A percentile compares a stretch with the other conserved stretches of the same genome.
Evolutionary conservation across 2,797 vertebrate genomes (phyloP).

Genomic region (Carduelis carduelis): DNA sequence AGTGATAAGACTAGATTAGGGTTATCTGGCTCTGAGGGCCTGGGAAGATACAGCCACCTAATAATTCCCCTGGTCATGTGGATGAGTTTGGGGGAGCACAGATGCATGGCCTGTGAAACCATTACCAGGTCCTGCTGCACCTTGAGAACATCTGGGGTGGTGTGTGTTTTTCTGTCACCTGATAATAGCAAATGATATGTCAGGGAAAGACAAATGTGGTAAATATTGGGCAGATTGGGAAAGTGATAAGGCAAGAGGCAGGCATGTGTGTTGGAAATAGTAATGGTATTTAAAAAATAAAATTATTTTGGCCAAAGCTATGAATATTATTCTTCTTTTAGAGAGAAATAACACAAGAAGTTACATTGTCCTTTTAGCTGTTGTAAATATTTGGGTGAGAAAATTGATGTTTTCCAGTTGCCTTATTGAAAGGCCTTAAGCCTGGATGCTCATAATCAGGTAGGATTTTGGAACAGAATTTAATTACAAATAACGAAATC

Average conservation of each 20-base stretch:
- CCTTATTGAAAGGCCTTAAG: background rate
- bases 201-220: slow-evolving; percentile 40
- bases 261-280: background rate
- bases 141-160: slow-evolving; percentile 42
- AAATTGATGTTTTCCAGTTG: background rate
- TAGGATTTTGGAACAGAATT: slow-evolving; percentile 3
- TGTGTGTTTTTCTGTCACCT: background rate
- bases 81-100: slow-evolving; percentile 59
- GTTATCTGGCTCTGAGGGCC: slow-evolving; percentile 77
- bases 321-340: background rate
- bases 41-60: slow-evolving; percentile 73
- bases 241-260: background rate
- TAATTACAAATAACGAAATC: background rate
- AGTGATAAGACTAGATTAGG: slow-evolving; percentile 81
- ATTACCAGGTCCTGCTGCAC: slow-evolving; percentile 14
- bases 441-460: background rate
- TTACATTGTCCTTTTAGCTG: background rate
- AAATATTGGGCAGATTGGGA: background rate
- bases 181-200: slow-evolving; percentile 26
- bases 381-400: background rate
- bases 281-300: background rate
- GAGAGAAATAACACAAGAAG: background rate
- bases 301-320: background rate
- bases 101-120: slow-evolving; percentile 54
- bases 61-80: slow-evolving; percentile 78